Percentiles rank a stretch among this genome's conserved stretches.
These are phyloP conservation scores for Mechanitis mazaeus DNA, from an alignment of 2,888 invertebrate species.

Conservation along the genomic window DNA sequence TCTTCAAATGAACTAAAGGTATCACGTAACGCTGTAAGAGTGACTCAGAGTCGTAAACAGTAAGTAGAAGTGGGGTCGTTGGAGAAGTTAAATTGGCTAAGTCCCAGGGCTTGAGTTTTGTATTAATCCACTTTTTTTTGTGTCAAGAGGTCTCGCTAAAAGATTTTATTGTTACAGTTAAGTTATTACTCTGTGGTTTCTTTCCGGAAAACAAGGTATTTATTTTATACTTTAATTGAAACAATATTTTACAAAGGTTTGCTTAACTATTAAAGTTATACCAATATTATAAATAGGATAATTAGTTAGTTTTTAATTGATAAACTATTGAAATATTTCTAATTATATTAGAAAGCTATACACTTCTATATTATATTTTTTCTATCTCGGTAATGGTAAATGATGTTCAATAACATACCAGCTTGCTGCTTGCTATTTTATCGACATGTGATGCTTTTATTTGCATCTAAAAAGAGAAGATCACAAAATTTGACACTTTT, in stretches of 20 bases:
- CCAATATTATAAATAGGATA: not conserved
- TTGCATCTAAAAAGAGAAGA: not conserved
- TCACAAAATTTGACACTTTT: too few species aligned
- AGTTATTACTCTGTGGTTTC: slow-evolving; percentile 14
- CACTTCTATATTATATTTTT: too few species aligned
- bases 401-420: too few species aligned
- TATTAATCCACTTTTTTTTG: slow-evolving; percentile 20
- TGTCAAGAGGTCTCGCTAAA: slow-evolving; percentile 18
- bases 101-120: slow-evolving; percentile 19
- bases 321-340: too few species aligned
- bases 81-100: slow-evolving; percentile 26
- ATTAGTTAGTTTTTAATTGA: too few species aligned
- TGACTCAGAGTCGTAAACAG: slow-evolving; percentile 18
- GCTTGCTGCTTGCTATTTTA: not conserved
- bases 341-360: too few species aligned
- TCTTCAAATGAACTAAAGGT: not conserved
- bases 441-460: not conserved
- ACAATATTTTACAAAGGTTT: not conserved
- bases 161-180: slow-evolving; percentile 17
- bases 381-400: too few species aligned
- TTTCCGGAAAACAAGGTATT: slow-evolving; percentile 3
- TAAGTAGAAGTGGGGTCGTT: slow-evolving; percentile 16
- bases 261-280: not conserved
- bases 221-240: not conserved
- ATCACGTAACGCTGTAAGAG: slow-evolving; percentile 12